These are phyloP conservation scores for Oreocharis arfaki DNA, from an alignment of 2,113 vertebrate genomes.

Conservation along the genomic window DNA sequence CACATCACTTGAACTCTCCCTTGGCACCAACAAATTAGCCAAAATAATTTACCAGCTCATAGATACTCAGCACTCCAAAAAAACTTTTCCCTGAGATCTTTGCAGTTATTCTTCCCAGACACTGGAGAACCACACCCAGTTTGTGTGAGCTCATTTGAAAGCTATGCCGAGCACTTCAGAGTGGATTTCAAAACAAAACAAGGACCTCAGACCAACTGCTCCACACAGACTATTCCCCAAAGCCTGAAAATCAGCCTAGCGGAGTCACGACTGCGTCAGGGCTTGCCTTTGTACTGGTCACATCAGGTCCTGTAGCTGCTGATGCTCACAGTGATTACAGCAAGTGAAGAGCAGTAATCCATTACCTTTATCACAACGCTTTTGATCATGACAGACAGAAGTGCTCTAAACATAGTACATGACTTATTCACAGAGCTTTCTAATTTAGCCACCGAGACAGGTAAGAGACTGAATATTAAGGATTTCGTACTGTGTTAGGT, in stretches of 20 bases:
- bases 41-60: neutral
- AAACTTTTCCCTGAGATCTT: neutral
- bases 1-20: neutral
- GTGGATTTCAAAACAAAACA: neutral
- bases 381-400: neutral
- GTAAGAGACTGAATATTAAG: constrained; percentile 28
- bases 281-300: neutral
- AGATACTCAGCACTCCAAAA: neutral
- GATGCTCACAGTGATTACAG: constrained; percentile 7
- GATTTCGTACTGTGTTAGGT: neutral
- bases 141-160: neutral
- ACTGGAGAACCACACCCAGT: neutral
- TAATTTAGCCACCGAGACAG: neutral
- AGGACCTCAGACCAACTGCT: neutral
- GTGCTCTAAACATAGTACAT: neutral
- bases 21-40: neutral
- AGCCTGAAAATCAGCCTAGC: neutral
- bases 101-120: neutral
- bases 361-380: constrained; percentile 23
- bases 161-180: neutral
- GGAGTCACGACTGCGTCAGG: neutral
- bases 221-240: neutral
- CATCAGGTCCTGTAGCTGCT: neutral
- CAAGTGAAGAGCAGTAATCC: neutral
- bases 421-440: constrained; percentile 35